Base-by-base conservation (phyloP, 2,113 vertebrate genomes). In the Rana temporaria region DNA sequence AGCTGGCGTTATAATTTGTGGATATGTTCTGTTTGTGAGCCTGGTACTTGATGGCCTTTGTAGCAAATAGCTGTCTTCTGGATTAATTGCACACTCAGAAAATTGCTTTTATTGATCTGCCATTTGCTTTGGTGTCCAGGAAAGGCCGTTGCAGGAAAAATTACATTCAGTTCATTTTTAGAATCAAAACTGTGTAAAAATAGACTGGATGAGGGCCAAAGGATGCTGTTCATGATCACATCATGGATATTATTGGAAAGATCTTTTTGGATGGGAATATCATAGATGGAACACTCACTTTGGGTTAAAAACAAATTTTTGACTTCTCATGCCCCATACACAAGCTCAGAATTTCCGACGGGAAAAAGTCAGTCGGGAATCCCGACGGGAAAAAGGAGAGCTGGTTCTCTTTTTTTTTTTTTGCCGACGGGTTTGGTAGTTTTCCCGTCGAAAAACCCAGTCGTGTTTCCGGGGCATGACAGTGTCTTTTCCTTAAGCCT, bases 31-130 rank as follows among this genome's bases (percentile, higher is more conserved):
- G 19, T 24, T 66, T 67, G 6, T 53, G 48, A 57, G 5, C 17
- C 9, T 26, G 38, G 24, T 17, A 38, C 32, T 34, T 20, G 19
- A 22, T 57, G 32, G 53, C 19, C n/a, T 34, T 19, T 59, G 30
- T 30, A 55, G 65, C 38, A 52, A 78, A 20, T 66, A 32, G 19
- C 52, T 57, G 53, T 52, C 26, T 48, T 68, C 66, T 38, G 24
- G 64, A 69, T 69, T 69, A 79, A 80, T 80, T 80, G 55, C 32
- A 80, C 32, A 20, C 15, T 70, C 30, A 16, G 66, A 42, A 79
- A 80, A 80, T 70, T 24, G 62, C 78, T 80, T 80, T 80, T 80
- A 80, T 80, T 80, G 78, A 70, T 80, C 55, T 4, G 16, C 34
- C 66, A 26, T 70, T 80, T 80, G 78, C 55, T 70, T 26, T 68